Evolutionary conservation across 2,888 invertebrate genomes (phyloP).

Genomic region (Spatulosminthurus flaviceps): DNA sequence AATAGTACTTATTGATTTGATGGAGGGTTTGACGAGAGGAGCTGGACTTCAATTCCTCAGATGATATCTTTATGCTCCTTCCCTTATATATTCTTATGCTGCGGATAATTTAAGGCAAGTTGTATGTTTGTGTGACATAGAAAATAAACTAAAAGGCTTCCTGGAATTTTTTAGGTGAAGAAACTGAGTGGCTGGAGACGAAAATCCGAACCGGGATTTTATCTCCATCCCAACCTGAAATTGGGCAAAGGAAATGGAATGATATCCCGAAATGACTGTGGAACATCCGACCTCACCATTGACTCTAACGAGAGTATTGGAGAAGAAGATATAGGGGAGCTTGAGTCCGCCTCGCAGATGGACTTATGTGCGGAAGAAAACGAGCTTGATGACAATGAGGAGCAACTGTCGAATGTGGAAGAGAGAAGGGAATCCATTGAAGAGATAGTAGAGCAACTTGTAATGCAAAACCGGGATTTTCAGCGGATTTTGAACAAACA

Average conservation of each 20-base stretch:
- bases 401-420: constrained; percentile 57
- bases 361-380: constrained; percentile 57
- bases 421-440: constrained; percentile 67
- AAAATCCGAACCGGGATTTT: constrained; percentile 63
- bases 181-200: constrained; percentile 63
- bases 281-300: constrained; percentile 61
- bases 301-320: constrained; percentile 63
- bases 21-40: not conserved
- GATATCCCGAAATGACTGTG: constrained; percentile 49
- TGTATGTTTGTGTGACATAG: not conserved
- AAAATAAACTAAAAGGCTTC: not conserved
- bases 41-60: not conserved
- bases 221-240: constrained; percentile 55
- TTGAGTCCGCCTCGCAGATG: constrained; percentile 59
- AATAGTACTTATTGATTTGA: not conserved
- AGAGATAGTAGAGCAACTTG: constrained; percentile 81
- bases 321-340: constrained; percentile 55
- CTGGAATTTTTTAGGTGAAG: constrained; percentile 60
- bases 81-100: not conserved
- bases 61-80: not conserved
- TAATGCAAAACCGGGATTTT: constrained; percentile 84
- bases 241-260: constrained; percentile 41
- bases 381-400: constrained; percentile 56
- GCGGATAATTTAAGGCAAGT: not conserved
- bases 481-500: constrained; percentile 81